phyloP scores from a whole-genome alignment of 37 sponge, comb jelly and placozoan species.

The Sycon ciliatum region DNA sequence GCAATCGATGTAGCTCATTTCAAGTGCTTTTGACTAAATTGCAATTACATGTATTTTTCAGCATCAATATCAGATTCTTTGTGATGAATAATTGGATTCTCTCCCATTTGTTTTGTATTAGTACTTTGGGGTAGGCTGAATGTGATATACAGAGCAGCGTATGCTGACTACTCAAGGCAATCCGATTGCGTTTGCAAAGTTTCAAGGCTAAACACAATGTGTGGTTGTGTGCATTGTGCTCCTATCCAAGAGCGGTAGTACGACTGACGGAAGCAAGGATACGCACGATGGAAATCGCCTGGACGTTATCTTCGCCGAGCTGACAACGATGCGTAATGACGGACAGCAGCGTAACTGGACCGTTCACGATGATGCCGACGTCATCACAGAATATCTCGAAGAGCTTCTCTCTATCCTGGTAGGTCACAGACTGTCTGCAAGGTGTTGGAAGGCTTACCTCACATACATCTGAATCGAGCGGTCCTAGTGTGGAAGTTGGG shows the following conservation, averaged over 20 bases:
- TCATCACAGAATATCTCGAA: constrained; percentile 45
- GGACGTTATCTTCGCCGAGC: constrained; percentile 43
- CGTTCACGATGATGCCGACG: constrained; percentile 47
- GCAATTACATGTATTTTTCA: too few species aligned
- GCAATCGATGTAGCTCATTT: too few species aligned
- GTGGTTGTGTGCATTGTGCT: neutral
- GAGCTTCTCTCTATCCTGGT: constrained; percentile 69
- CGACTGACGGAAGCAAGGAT: constrained; percentile 5
- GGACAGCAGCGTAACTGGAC: constrained; percentile 79
- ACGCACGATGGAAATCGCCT: constrained; percentile 48
- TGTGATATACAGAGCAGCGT: too few species aligned
- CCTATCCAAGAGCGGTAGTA: too few species aligned
- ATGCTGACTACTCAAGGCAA: too few species aligned
- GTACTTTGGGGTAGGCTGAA: neutral
- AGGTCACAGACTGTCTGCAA: constrained; percentile 2
- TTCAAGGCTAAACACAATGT: too few species aligned
- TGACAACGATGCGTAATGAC: constrained; percentile 57
- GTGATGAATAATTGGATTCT: too few species aligned
- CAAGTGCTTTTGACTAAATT: too few species aligned
- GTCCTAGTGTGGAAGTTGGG: neutral
- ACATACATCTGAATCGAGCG: neutral
- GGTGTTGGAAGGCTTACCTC: neutral
- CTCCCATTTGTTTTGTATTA: neutral
- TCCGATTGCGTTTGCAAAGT: too few species aligned
- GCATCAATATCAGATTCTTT: too few species aligned